These are phyloP conservation scores for Arizona elegans DNA, from an alignment of 2,113 vertebrate genomes.

Conservation along the genomic window DNA sequence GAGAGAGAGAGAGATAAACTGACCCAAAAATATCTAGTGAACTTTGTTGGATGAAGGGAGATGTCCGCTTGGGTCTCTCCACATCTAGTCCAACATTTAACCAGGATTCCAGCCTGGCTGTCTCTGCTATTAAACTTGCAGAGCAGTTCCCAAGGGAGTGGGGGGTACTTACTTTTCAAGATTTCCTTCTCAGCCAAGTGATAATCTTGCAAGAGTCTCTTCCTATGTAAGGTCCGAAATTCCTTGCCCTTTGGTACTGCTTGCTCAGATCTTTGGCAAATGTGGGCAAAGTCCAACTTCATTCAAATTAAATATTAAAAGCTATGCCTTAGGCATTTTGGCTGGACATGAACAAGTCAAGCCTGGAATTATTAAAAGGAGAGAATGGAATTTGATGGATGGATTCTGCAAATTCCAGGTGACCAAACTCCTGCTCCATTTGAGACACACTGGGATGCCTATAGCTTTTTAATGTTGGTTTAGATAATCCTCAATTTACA, in stretches of 20 bases:
- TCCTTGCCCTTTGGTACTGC: constrained; percentile 4
- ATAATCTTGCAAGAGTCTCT: background rate
- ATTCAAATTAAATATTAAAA: constrained; percentile 66
- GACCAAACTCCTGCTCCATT: background rate
- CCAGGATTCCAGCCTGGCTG: background rate
- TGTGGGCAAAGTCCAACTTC: constrained; percentile 57
- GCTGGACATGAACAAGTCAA: background rate
- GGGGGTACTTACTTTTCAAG: constrained; percentile 53
- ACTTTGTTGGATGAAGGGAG: background rate
- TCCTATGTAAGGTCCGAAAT: no score
- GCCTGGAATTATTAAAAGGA: background rate
- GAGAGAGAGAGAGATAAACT: background rate
- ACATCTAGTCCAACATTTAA: background rate
- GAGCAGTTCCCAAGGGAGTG: background rate
- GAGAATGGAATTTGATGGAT: background rate
- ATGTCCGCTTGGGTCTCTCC: background rate
- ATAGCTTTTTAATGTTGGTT: background rate
- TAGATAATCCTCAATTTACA: background rate
- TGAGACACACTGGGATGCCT: background rate
- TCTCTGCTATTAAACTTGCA: background rate
- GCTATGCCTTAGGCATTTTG: constrained; percentile 34
- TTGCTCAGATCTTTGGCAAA: background rate
- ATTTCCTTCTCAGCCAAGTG: constrained; percentile 13
- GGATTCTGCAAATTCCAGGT: background rate
- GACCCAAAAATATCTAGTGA: background rate